phyloP scores from a whole-genome alignment of 2,797 vertebrate species.

The Esox masquinongy region DNA sequence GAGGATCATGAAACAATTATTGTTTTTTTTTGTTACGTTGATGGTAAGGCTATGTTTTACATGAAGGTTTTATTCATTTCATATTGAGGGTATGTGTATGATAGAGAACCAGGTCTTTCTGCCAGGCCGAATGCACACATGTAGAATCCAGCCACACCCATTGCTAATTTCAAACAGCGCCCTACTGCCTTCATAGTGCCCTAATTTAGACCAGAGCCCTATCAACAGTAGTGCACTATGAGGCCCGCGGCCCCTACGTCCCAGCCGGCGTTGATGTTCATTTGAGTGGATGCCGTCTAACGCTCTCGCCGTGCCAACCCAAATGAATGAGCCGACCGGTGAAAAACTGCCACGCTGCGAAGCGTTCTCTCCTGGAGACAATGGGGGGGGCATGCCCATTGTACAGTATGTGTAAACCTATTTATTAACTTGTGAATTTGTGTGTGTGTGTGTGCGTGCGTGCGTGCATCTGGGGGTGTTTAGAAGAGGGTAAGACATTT shows the following conservation, averaged over 20 bases:
- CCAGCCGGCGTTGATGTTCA: conserved; percentile 15
- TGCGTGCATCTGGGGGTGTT: no score
- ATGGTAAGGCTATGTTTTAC: not conserved
- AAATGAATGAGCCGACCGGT: conserved; percentile 18
- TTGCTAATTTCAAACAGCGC: not conserved
- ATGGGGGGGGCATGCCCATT: no score
- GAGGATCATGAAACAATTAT: not conserved
- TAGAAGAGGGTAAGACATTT: no score
- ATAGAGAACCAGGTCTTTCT: not conserved
- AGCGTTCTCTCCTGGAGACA: not conserved
- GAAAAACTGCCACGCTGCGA: conserved; percentile 18
- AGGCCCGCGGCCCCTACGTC: not conserved
- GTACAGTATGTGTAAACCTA: not conserved
- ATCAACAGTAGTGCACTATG: not conserved
- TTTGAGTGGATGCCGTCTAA: conserved; percentile 4
- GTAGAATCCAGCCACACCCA: not conserved
- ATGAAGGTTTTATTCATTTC: not conserved
- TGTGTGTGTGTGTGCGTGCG: no score
- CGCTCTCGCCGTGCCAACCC: no score
- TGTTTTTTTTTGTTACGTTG: no score
- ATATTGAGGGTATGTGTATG: not conserved
- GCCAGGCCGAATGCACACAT: not conserved
- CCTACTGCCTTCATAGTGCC: not conserved
- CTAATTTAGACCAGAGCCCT: not conserved
- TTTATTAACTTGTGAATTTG: not conserved